Conservation (phyloP, 2,888 invertebrate species). For the Leptura quadrifasciata region DNA sequence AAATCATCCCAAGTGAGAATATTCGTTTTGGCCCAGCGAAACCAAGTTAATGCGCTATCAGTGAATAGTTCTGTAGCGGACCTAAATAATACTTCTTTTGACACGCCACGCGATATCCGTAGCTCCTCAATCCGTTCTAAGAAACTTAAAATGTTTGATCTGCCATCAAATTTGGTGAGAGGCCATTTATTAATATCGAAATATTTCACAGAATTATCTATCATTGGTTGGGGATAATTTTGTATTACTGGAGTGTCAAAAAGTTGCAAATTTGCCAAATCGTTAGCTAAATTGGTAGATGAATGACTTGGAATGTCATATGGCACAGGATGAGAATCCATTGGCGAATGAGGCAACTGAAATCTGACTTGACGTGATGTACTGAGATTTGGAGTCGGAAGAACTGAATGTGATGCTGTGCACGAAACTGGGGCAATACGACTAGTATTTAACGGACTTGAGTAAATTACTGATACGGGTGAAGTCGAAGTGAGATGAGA, state of each 20-base stretch:
- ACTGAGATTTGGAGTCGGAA: too few relatives aligned
- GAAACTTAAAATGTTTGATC: background rate
- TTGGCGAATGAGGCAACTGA: too few relatives aligned
- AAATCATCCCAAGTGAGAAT: conserved; percentile 12
- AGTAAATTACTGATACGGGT: too few relatives aligned
- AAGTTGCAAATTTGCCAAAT: background rate
- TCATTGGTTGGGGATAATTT: background rate
- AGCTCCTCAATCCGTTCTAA: conserved; percentile 15
- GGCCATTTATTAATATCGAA: background rate
- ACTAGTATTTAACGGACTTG: too few relatives aligned
- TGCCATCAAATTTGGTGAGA: background rate
- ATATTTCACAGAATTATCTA: background rate
- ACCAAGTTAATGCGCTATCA: background rate
- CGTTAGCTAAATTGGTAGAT: background rate
- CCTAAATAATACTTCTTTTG: background rate
- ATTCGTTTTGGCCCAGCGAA: background rate
- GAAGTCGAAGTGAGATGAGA: too few relatives aligned
- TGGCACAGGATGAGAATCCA: too few relatives aligned
- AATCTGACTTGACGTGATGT: too few relatives aligned
- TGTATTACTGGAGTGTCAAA: background rate
- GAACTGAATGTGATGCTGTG: too few relatives aligned
- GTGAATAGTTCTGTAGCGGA: conserved; percentile 2
- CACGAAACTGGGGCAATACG: too few relatives aligned
- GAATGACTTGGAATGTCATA: background rate
- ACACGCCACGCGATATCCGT: background rate